Percentiles rank a stretch among this genome's conserved stretches.
Conservation (phyloP, 2,888 invertebrate species). For the Carcina quercana region DNA sequence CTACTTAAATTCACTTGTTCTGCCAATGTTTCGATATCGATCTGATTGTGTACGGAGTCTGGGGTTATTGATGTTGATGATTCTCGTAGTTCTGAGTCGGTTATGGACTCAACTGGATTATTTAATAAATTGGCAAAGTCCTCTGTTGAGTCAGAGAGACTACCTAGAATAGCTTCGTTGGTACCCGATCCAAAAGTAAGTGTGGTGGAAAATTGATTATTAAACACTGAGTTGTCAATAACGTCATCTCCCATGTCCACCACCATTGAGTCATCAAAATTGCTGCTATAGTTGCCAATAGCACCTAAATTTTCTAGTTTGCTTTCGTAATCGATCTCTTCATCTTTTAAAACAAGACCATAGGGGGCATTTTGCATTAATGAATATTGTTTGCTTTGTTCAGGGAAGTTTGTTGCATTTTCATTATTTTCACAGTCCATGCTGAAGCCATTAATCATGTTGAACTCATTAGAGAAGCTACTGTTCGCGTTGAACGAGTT, state of each 20-base stretch:
- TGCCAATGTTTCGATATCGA: slow-evolving; percentile 83
- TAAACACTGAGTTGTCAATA: slow-evolving; percentile 86
- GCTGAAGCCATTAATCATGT: slow-evolving; percentile 80
- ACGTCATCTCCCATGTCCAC: slow-evolving; percentile 85
- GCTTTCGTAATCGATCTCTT: slow-evolving; percentile 84
- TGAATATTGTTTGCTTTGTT: slow-evolving; percentile 83
- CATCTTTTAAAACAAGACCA: slow-evolving; percentile 85
- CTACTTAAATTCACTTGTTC: slow-evolving; percentile 81
- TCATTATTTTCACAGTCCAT: slow-evolving; percentile 87
- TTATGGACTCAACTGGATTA: slow-evolving; percentile 77
- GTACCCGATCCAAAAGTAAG: slow-evolving; percentile 86
- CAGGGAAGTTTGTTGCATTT: slow-evolving; percentile 58
- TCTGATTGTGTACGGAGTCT: slow-evolving; percentile 76
- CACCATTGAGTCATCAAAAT: slow-evolving; percentile 88
- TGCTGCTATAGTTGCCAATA: slow-evolving; percentile 74
- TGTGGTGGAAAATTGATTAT: slow-evolving; percentile 85
- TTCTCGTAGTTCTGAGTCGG: slow-evolving; percentile 79
- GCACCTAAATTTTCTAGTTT: slow-evolving; percentile 82
- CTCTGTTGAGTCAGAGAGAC: slow-evolving; percentile 85
- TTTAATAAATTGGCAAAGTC: slow-evolving; percentile 85
- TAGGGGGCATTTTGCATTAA: slow-evolving; percentile 88
- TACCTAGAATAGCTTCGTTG: slow-evolving; percentile 85
- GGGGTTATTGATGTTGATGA: slow-evolving; percentile 82
- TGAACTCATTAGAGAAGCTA: slow-evolving; percentile 78
- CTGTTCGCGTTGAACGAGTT: slow-evolving; percentile 81